Conservation (phyloP, 2,888 invertebrate species). For the Eurois occulta region DNA sequence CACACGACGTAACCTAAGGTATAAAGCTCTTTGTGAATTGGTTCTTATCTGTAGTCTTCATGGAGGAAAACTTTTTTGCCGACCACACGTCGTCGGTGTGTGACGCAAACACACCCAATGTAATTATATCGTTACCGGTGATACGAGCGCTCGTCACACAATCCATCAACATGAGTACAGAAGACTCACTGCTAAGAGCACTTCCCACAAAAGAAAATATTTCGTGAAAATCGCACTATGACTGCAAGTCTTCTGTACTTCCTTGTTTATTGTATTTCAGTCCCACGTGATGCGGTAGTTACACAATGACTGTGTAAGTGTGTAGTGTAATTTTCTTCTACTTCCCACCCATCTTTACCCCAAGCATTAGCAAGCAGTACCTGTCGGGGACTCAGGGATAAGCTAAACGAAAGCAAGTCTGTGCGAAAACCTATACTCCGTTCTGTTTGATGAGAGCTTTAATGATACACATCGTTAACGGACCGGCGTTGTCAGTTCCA, state of each 20-base stretch:
- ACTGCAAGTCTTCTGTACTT: background rate
- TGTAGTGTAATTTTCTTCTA: background rate
- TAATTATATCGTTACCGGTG: background rate
- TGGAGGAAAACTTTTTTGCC: conserved; percentile 4
- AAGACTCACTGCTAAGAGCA: background rate
- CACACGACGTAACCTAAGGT: background rate
- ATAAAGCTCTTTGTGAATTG: conserved; percentile 1
- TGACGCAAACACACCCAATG: conserved; percentile 8
- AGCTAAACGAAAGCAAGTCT: too few species aligned
- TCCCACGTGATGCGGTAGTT: too few species aligned
- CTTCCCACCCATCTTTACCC: background rate
- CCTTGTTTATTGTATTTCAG: background rate
- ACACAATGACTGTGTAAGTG: too few species aligned
- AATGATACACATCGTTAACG: too few species aligned
- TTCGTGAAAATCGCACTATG: background rate
- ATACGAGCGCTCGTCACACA: background rate
- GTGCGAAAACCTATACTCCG: background rate
- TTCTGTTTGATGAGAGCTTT: too few species aligned
- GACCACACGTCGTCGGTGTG: background rate
- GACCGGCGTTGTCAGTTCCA: too few species aligned
- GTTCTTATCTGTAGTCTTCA: conserved; percentile 15
- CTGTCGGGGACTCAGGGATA: too few species aligned
- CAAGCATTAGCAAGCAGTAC: background rate
- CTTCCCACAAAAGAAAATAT: background rate
- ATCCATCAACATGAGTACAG: background rate